Evolutionary conservation across 2,888 invertebrate genomes (phyloP), one percentile per base, ranked within the genome.

Genomic region (Agrotis segetum): DNA sequence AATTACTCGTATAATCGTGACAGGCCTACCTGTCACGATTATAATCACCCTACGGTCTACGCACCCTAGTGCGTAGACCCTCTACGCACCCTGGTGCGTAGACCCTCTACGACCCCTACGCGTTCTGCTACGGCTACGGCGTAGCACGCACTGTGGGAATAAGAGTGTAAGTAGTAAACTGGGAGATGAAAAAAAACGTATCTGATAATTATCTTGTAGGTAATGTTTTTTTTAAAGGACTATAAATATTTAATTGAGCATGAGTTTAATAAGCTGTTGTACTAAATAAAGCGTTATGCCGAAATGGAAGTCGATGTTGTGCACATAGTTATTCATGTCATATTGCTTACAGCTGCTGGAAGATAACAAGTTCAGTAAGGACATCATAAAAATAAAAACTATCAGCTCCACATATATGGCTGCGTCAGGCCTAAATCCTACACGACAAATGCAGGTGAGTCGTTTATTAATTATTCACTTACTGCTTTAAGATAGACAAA

Each of bases 351-450:
- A 99, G 99, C 96, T 99, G 67, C 92, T 99, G 82, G 98, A 99
- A 90, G 97, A 98, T 81, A 97, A 98, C 0, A 98, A 98, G 90
- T 99, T 98, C 93, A 88, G 92, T 84, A 98, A 98, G 92, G 98
- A 98, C 87, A 98, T 99, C 68, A 99, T 99, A 77, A 99, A 99
- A 96, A 99, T 99, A 79, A 99, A 99, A 95, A 99, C 99, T 14
- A 99, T 99, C 88, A 98, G 99, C 56, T 99, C 99, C 1, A 99
- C 99, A 0, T 99, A 99, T 90, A 99, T 99, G 99, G 99, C 99
- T 59, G 99, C 99, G 13, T 99, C 99, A 90, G 99, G 99, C 84
- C 97, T 99, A 86, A 98, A 98, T 89, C 97, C 98, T n/a, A 97
- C 94, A 13, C 91, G 94, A 89, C 91, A 93, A 81, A 94, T 96